Conservation (phyloP, 2,888 invertebrate genomes). For the Metopia argyrocephala region DNA sequence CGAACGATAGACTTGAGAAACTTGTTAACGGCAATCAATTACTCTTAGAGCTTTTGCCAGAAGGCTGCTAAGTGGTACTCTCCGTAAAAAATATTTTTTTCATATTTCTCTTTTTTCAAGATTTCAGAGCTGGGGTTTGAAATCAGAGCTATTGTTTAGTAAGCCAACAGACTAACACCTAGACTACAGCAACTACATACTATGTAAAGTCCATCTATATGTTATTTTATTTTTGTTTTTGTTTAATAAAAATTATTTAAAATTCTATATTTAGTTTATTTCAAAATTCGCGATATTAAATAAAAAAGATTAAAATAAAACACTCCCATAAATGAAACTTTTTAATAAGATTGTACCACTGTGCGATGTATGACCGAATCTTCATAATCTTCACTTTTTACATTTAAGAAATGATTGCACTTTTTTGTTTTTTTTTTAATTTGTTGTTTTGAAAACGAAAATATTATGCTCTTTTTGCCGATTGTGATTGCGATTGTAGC, state of each 20-base stretch:
- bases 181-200: background rate
- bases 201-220: too few species aligned
- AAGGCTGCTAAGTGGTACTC: too few species aligned
- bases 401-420: constrained; percentile 36
- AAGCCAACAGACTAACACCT: background rate
- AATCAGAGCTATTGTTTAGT: background rate
- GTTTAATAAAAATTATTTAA: constrained; percentile 51
- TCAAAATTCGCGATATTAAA: background rate
- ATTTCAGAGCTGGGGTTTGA: background rate
- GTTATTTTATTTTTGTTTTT: too few species aligned
- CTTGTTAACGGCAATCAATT: too few species aligned
- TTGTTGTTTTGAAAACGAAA: constrained; percentile 17
- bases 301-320: too few species aligned
- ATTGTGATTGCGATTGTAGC: constrained; percentile 35
- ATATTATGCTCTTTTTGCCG: background rate
- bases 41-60: too few species aligned
- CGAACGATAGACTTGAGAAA: too few species aligned
- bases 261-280: constrained; percentile 43
- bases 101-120: too few species aligned
- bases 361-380: constrained; percentile 11
- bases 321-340: background rate
- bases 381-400: constrained; percentile 43
- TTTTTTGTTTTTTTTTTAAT: background rate
- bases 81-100: too few species aligned
- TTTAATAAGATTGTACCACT: background rate